Evolutionary conservation across 2,113 vertebrate species (phyloP).

Genomic region (Rhodinocichla rosea): DNA sequence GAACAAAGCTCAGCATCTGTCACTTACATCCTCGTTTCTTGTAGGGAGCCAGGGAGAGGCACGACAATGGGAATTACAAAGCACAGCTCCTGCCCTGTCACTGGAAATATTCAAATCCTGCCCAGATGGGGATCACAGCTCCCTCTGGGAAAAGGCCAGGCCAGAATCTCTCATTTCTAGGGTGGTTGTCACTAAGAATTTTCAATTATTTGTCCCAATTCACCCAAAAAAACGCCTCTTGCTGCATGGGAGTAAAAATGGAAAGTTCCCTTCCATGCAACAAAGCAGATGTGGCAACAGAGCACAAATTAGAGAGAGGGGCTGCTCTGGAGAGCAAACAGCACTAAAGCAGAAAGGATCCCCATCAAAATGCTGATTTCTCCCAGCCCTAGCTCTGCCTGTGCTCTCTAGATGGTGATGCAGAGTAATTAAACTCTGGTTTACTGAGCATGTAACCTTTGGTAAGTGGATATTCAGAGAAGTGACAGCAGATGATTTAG

Average conservation of each 20-base stretch:
- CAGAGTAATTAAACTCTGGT: constrained; percentile 6
- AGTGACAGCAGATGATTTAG: constrained; percentile 2
- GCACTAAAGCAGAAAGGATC: neutral
- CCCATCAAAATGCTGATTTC: neutral
- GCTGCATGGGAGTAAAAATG: neutral
- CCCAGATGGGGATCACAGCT: neutral
- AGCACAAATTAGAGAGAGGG: neutral
- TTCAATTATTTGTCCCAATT: neutral
- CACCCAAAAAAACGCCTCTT: neutral
- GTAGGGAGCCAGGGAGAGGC: neutral
- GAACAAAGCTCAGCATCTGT: constrained; percentile 10
- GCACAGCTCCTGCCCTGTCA: neutral
- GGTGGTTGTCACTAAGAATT: neutral
- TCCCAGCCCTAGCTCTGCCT: neutral
- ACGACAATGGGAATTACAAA: neutral
- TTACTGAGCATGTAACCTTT: neutral
- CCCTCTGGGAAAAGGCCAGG: neutral
- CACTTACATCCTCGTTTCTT: constrained; percentile 13
- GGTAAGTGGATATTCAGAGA: neutral
- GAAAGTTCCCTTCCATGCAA: neutral
- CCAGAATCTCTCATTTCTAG: neutral
- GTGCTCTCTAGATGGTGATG: constrained; percentile 16
- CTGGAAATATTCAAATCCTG: neutral
- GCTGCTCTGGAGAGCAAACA: neutral
- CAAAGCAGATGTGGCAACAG: neutral